These are phyloP conservation scores for Gastrophysa polygoni DNA, from an alignment of 2,888 invertebrate species.

Conservation along the genomic window DNA sequence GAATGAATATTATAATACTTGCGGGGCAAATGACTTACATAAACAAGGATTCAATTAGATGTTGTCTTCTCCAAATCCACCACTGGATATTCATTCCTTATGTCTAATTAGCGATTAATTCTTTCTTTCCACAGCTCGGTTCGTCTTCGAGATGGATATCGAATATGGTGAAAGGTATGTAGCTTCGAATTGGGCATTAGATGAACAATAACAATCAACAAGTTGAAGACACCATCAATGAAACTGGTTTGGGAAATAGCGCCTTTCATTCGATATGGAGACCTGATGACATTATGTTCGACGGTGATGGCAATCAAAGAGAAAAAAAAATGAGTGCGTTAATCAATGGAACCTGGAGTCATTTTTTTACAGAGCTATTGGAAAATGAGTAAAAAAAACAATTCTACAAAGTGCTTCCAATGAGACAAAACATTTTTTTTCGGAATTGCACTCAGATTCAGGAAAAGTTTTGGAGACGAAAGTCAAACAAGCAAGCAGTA, in stretches of 20 bases:
- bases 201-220: conserved; percentile 23
- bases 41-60: conserved; percentile 42
- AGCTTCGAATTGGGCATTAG: conserved; percentile 25
- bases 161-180: conserved; percentile 25
- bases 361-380: too few relatives aligned
- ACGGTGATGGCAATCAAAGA: not conserved
- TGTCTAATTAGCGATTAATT: not conserved
- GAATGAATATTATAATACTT: conserved; percentile 42
- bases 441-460: too few relatives aligned
- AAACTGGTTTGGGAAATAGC: not conserved
- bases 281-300: not conserved
- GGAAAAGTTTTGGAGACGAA: too few relatives aligned
- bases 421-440: too few relatives aligned
- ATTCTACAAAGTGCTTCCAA: too few relatives aligned
- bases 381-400: too few relatives aligned
- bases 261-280: not conserved
- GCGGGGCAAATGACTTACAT: conserved; percentile 38
- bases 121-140: not conserved
- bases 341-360: too few relatives aligned
- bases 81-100: conserved; percentile 19
- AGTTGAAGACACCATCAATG: not conserved
- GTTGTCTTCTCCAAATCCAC: conserved; percentile 26
- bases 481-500: too few relatives aligned
- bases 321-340: too few relatives aligned
- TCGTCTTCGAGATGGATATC: conserved; percentile 17